These are phyloP conservation scores for Neosilurus mollespiculum DNA, from an alignment of 2,797 vertebrate species.

Conservation along the genomic window DNA sequence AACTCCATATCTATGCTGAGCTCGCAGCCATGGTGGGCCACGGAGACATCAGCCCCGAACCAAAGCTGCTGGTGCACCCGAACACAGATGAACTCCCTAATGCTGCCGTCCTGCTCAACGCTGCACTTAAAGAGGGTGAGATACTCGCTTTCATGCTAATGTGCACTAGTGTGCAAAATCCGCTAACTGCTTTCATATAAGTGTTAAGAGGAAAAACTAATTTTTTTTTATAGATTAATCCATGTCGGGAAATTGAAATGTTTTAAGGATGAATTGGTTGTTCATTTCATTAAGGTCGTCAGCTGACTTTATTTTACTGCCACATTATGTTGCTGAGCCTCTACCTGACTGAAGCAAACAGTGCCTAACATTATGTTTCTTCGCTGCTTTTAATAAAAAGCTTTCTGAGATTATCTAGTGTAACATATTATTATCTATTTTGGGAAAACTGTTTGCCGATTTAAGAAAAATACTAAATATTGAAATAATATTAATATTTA, in stretches of 20 bases:
- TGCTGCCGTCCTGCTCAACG: conserved; percentile 75
- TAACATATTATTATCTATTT: not conserved
- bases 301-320: too few relatives aligned
- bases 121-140: conserved; percentile 87
- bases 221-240: not conserved
- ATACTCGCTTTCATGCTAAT: not conserved
- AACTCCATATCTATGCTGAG: conserved; percentile 81
- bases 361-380: not conserved
- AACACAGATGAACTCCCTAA: conserved; percentile 83
- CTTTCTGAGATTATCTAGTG: not conserved
- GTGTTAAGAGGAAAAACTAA: not conserved
- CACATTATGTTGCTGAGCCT: too few relatives aligned
- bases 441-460: not conserved
- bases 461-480: not conserved
- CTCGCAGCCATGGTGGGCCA: conserved; percentile 71
- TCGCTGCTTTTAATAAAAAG: not conserved
- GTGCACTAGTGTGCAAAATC: not conserved
- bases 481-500: too few relatives aligned
- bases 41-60: conserved; percentile 64
- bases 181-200: too few relatives aligned
- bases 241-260: not conserved
- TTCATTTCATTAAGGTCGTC: too few relatives aligned
- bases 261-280: too few relatives aligned
- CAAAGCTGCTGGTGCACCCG: conserved; percentile 80
- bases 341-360: too few relatives aligned